Base-by-base conservation (phyloP, 2,888 invertebrate species). In the Ectemnius continuus region DNA sequence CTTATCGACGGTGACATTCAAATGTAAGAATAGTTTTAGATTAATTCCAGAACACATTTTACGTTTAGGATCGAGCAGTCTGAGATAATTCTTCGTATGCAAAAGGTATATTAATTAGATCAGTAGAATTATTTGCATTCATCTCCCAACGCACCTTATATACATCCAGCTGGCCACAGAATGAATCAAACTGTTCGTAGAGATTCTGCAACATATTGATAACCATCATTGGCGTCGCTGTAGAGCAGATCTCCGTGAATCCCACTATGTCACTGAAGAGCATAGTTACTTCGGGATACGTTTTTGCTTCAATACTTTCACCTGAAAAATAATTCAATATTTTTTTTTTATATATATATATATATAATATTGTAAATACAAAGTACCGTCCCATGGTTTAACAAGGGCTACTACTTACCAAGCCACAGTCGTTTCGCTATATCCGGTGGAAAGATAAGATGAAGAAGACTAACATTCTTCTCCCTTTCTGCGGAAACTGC, bases 231-330 rank as follows among this genome's bases (percentile, higher is more conserved):
- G 98, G 98, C 0, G 98, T 97, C 20, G 98, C 97, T 0, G 97
- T 96, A 0, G 98, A 97, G 87, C 98, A 98, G 87, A 98, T 98
- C 47, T 97, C 97, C 0, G 98, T 98, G 91, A 98, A 98, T 20
- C 98, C 98, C 0, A 98, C 98, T 68, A 98, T 98, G 88, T 98
- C 98, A 86, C 98, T 98, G 92, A 98, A 98, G 61, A 98, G 92
- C 96, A 98, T 98, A 1, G 98, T 98, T 66, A 98, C 98, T 91
- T 98, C 94, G 82, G 97, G 96, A 90, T 98, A 97, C 60, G 96
- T 97, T 91, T 97, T 96, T 0, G 98, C 97, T 91, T 97, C 97
- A 70, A 98, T 98, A 67, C 95, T 94, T 90, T 98, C 96, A 74
- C 98, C 97, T 95, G 85, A 8, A 87, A 0, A 60, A 20, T 14